Evolutionary conservation across 2,797 vertebrate species (phyloP), one percentile per base, ranked within the genome.

Genomic region (Phoeniculus purpureus): DNA sequence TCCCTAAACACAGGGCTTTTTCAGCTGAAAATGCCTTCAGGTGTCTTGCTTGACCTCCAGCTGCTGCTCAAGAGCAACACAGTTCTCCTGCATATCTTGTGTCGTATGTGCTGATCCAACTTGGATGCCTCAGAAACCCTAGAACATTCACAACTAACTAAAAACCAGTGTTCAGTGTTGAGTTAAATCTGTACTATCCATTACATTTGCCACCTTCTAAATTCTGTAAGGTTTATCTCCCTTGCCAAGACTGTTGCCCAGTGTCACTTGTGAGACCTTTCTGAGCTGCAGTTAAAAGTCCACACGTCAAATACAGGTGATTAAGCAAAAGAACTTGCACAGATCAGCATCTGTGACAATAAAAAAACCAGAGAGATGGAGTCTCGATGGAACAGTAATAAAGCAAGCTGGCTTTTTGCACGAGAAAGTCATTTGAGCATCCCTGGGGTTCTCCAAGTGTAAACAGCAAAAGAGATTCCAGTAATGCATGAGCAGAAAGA

Each of bases 181-280:
- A 20, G 9, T 47, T 64, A 34, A 64, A 34, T 48, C 26, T 43
- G n/a, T 14, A 64, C 16, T 29, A 56, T 25, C 52, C 15, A 40
- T 59, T 78, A 20, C 29, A 48, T 27, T 22, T 58, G 16, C 34
- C 45, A 48, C 31, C 16, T 58, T 43, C 66, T 31, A 34, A 58
- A 47, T 67, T 52, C 45, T n/a, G 11, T 8, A 37, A 64, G 51
- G 54, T 73, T 82, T 64, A 11, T 66, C 32, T 68, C 19, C 66
- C 12, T 64, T 68, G 81, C 29, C 25, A 29, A 65, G 60, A 23
- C 5, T 23, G 12, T 37, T 52, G 26, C 34, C 50, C 48, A 55
- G 2, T 20, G 10, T 52, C 71, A 59, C 56, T 37, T 56, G 11
- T 0, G 1, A 50, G 22, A 74, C 10, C 2, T 34, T 72, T 21